Conservation (phyloP, 53 echinoderm and acorn worm genomes). For the Echinometra lucunter region DNA sequence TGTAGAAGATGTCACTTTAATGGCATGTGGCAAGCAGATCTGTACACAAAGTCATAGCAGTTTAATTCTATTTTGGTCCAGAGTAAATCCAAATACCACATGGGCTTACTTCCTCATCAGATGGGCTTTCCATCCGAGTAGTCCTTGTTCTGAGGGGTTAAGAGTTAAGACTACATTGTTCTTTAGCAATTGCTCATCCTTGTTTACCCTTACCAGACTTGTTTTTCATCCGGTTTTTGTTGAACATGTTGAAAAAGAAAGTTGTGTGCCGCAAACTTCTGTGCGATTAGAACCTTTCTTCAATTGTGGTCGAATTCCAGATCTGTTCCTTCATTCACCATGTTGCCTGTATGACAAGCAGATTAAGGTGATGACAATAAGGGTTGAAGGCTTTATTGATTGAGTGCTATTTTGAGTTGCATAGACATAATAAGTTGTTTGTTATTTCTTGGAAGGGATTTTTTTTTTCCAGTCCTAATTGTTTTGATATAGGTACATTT, state of each 20-base stretch:
- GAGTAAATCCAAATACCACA: constrained; percentile 2
- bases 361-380: constrained; percentile 2
- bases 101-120: constrained; percentile 12
- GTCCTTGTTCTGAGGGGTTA: background rate
- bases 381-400: background rate
- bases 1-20: constrained; percentile 26
- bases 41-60: constrained; percentile 3
- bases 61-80: constrained; percentile 1
- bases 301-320: background rate
- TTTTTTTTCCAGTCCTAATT: background rate
- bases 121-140: background rate
- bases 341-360: background rate
- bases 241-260: background rate
- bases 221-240: constrained; percentile 18
- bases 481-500: background rate
- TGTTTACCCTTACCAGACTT: constrained; percentile 4
- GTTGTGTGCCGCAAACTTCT: constrained; percentile 15
- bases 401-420: constrained; percentile 3
- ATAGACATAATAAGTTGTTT: background rate
- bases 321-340: background rate
- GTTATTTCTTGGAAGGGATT: background rate
- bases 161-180: constrained; percentile 38
- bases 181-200: constrained; percentile 25
- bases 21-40: constrained; percentile 38
- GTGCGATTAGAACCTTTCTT: background rate